Evolutionary conservation across 2,797 vertebrate species (phyloP).

Genomic region (Hipposideros larvatus): DNA sequence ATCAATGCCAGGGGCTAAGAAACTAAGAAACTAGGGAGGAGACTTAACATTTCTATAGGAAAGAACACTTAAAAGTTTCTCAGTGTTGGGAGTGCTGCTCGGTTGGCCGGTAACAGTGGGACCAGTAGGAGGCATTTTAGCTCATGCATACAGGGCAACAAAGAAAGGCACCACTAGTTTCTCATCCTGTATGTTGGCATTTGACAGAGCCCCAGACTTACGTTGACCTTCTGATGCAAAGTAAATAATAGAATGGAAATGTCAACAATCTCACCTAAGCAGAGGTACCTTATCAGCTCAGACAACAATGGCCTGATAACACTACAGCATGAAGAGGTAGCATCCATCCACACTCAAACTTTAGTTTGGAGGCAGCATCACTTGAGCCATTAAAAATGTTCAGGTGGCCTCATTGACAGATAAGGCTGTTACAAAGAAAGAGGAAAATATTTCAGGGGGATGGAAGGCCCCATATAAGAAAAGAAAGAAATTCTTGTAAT

Average conservation of each 20-base stretch:
- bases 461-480: not conserved
- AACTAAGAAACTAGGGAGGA: no score
- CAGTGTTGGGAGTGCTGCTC: no score
- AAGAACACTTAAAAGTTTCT: no score
- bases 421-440: not conserved
- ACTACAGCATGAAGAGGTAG: not conserved
- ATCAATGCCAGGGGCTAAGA: no score
- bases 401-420: not conserved
- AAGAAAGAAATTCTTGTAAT: not conserved
- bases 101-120: no score
- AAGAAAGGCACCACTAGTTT: not conserved
- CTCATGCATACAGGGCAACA: not conserved
- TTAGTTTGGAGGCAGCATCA: not conserved
- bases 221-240: not conserved
- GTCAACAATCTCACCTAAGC: not conserved
- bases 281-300: not conserved
- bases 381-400: not conserved
- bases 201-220: not conserved
- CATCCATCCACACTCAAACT: not conserved
- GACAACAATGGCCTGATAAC: not conserved
- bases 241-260: not conserved
- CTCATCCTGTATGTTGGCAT: not conserved
- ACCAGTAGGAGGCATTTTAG: not conserved
- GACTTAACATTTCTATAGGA: no score
- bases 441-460: constrained; percentile 4